phyloP scores from a whole-genome alignment of 2,888 invertebrate species.

The Strigamia transsilvanica region DNA sequence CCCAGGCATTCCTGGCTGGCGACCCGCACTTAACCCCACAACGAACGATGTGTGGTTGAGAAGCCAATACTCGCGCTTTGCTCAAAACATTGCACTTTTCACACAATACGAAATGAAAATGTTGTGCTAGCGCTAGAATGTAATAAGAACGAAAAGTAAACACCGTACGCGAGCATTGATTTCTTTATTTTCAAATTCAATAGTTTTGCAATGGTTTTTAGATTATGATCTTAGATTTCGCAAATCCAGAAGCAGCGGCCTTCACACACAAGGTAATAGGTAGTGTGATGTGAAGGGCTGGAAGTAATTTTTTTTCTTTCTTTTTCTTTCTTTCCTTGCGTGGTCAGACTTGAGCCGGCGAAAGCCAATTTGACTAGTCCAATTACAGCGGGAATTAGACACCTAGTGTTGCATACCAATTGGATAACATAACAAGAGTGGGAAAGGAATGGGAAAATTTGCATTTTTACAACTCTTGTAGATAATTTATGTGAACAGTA shows the following conservation, averaged over 20 bases:
- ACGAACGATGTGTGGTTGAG: constrained; percentile 48
- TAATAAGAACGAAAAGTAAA: too few relatives aligned
- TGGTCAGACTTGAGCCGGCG: neutral
- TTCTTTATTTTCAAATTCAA: neutral
- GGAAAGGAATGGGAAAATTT: neutral
- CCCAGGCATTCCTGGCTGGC: constrained; percentile 52
- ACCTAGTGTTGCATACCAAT: constrained; percentile 31
- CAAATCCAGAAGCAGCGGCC: neutral
- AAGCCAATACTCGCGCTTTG: constrained; percentile 23
- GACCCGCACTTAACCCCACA: constrained; percentile 52
- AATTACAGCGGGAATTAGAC: constrained; percentile 36
- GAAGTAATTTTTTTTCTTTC: neutral
- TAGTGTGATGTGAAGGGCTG: too few relatives aligned
- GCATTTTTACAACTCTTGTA: neutral
- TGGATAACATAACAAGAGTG: neutral
- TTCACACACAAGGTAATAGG: neutral
- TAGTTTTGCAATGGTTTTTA: neutral
- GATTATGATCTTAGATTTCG: neutral
- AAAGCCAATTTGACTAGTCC: constrained; percentile 15
- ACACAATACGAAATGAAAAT: constrained; percentile 11
- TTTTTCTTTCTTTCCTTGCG: neutral
- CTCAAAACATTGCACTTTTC: constrained; percentile 29
- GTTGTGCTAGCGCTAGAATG: neutral
- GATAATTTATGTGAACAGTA: constrained; percentile 13
- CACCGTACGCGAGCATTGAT: neutral